Base-by-base conservation (phyloP, 2,797 vertebrate genomes). In the Mus caroli region DNA sequence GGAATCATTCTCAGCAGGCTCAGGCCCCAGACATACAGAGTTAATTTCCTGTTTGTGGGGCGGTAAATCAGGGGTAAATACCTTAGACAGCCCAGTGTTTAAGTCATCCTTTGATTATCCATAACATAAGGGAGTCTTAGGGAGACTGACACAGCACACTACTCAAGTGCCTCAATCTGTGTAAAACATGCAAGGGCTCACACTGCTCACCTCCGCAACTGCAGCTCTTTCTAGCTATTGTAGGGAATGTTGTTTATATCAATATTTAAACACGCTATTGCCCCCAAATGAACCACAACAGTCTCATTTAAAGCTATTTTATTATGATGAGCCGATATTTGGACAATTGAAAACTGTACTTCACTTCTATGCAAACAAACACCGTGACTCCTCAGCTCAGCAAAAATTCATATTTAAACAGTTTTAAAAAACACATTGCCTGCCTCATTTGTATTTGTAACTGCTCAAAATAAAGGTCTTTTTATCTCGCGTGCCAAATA, bases 361-460 rank as follows among this genome's bases (percentile, higher is more conserved):
- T 85, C 34, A 56, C 84, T 90, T 90, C 89, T 90, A 86, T 86
- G 94, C 90, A 97, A 96, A 96, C 79, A 60, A 90, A 71, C 87
- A 50, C 69, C 93, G 92, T 76, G 91, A 94, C 76, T 90, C 80
- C 96, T 92, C 82, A 11, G 92, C 87, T 96, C 91, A 95, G 94
- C 96, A 96, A 96, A 96, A 96, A 97, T 97, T 97, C 97, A 96
- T 97, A 98, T 97, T 97, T 97, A 97, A 98, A 96, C 96, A 95
- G 96, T 97, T 97, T 98, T 97, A 96, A 98, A 98, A 96, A 97
- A 97, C 97, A 97, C 91, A 97, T 89, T 96, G 91, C 88, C 96
- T 96, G 54, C 82, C 92, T 95, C 93, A 95, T 94, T 97, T 95
- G 75, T 97, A 96, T 97, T 97, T 96, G 96, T 92, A 94, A 95